Conservation (phyloP, 92 coral and sea anemone genomes). For the Epizoanthus stellaris region DNA sequence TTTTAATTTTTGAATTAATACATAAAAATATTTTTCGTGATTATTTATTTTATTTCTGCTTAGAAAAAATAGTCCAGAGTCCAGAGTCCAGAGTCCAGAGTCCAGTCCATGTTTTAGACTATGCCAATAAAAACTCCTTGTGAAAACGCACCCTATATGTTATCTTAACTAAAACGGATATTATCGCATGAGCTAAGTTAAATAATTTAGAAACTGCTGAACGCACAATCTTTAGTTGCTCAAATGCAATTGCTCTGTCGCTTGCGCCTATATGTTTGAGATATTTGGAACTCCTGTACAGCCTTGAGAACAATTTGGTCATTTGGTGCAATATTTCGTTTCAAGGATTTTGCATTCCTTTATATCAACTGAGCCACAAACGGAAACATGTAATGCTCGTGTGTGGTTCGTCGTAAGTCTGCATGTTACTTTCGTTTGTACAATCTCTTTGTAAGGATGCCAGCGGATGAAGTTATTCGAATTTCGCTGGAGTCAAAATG, state of each 20-base stretch:
- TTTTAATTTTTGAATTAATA: no score
- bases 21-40: no score
- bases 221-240: background rate
- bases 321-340: background rate
- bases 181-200: background rate
- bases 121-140: no score
- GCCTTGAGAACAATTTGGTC: no score
- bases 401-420: background rate
- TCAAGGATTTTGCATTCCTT: no score
- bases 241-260: background rate
- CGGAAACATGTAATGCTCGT: background rate
- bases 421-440: background rate
- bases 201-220: background rate
- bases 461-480: background rate
- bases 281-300: background rate
- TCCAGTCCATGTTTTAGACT: no score
- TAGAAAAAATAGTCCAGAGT: no score
- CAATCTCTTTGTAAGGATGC: background rate
- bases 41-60: no score
- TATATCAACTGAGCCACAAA: background rate
- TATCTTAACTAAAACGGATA: background rate
- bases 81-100: no score
- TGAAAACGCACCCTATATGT: no score
- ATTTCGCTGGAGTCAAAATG: slow-evolving; percentile 6
- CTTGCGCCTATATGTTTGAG: background rate